Conservation (phyloP, 2,888 invertebrate species). For the Amphipoea oculea region DNA sequence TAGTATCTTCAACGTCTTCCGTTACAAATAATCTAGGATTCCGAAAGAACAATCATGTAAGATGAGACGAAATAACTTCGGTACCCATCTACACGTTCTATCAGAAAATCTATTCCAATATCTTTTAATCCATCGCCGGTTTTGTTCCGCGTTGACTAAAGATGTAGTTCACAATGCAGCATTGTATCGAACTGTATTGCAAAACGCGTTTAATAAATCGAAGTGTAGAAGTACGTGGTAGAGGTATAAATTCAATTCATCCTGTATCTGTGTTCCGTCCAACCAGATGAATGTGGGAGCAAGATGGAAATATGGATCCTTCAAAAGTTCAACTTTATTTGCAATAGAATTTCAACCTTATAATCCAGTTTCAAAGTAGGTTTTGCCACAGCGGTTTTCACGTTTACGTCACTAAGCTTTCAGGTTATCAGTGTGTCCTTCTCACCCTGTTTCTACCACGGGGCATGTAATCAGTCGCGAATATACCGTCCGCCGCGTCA, state of each 20-base stretch:
- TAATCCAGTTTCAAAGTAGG: background rate
- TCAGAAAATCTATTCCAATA: slow-evolving; percentile 3
- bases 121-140: slow-evolving; percentile 44
- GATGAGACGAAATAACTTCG: slow-evolving; percentile 63
- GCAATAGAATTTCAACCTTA: slow-evolving; percentile 64
- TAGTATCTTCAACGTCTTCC: slow-evolving; percentile 30
- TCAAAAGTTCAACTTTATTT: slow-evolving; percentile 76
- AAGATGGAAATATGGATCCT: slow-evolving; percentile 84
- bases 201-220: slow-evolving; percentile 74
- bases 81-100: slow-evolving; percentile 26
- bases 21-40: slow-evolving; percentile 62
- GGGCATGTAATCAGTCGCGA: slow-evolving; percentile 87
- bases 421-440: slow-evolving; percentile 81
- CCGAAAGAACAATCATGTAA: slow-evolving; percentile 63
- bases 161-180: slow-evolving; percentile 27
- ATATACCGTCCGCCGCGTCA: slow-evolving; percentile 85
- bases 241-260: slow-evolving; percentile 87
- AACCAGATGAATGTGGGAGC: slow-evolving; percentile 85
- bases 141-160: background rate
- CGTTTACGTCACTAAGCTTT: slow-evolving; percentile 72
- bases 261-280: slow-evolving; percentile 86
- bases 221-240: slow-evolving; percentile 73
- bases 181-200: slow-evolving; percentile 63
- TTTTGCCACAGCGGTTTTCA: slow-evolving; percentile 59
- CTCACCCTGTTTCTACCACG: slow-evolving; percentile 85